Evolutionary conservation across 2,797 vertebrate genomes (phyloP), one percentile per base, ranked within the genome.

Genomic region (Hyperoplus immaculatus): DNA sequence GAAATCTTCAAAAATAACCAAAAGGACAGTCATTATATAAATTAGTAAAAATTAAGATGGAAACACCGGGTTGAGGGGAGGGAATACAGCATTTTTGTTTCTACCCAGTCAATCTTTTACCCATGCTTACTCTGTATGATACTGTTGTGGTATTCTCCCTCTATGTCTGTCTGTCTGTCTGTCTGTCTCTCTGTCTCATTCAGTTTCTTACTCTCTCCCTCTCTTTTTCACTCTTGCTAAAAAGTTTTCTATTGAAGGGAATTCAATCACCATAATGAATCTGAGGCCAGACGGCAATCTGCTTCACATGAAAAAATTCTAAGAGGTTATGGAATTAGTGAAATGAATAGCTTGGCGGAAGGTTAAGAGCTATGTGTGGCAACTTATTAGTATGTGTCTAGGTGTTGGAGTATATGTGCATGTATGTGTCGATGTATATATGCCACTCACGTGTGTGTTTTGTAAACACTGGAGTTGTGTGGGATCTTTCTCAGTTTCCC

Each of bases 201-300:
- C 51, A 69, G 64, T 81, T 57, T 92, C 60, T 49, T 56, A n/a
- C 56, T 55, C 59, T 66, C 51, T 61, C 55, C 6, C 51, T 70
- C 65, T 1, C 43, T 39, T 66, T 59, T 69, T n/a, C 78, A 72
- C 61, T 93, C 91, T 93, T 87, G 94, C 96, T 96, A 95, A 96
- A 96, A 96, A 96, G 94, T 95, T 95, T 96, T 96, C 95, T 96
- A 96, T 96, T 96, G 96, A 97, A 96, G 95, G 96, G 95, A 95
- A 96, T 96, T 97, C 96, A 96, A 96, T 97, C 96, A 96, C 95
- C 96, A 95, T 96, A 96, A 97, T 96, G 96, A 97, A 97, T 97
- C 95, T 96, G 95, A 82, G 96, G 95, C 96, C 95, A 96, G 95
- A 96, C 96, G 92, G 95, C 96, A 96, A 96, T 97, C 95, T 95